A percentile compares a stretch with the other conserved stretches of the same genome.
These are phyloP conservation scores for Sciurus vulgaris DNA, from an alignment of 2,797 vertebrate species.

Conservation along the genomic window DNA sequence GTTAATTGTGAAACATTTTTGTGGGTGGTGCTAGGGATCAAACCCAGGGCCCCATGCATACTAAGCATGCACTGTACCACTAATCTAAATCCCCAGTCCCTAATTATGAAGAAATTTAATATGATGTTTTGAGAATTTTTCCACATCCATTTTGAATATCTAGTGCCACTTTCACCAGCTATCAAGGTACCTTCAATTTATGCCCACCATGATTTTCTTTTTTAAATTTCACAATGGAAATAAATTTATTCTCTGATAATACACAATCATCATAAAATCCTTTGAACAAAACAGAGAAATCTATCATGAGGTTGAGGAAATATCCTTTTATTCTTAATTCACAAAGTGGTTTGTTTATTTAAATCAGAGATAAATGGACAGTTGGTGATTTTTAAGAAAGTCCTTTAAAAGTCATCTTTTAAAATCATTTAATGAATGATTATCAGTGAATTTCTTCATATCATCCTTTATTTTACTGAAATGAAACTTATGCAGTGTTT, in stretches of 20 bases:
- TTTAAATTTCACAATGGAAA: conserved; percentile 40
- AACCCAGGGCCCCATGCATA: too few relatives aligned
- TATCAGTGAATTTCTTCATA: conserved; percentile 26
- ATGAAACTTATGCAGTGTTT: background rate
- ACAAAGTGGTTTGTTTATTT: conserved; percentile 24
- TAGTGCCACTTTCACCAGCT: background rate
- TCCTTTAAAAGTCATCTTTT: background rate
- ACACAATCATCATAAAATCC: background rate
- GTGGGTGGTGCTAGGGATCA: too few relatives aligned
- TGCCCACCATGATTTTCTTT: background rate
- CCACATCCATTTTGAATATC: conserved; percentile 7
- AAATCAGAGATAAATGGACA: background rate
- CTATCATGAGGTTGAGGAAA: background rate
- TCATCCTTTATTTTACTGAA: conserved; percentile 38
- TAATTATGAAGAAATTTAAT: background rate
- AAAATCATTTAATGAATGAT: background rate
- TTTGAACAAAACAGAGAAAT: conserved; percentile 20
- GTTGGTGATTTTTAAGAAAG: conserved; percentile 43
- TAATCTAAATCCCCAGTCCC: too few relatives aligned
- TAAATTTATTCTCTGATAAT: conserved; percentile 40
- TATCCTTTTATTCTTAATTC: conserved; percentile 33
- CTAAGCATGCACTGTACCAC: too few relatives aligned
- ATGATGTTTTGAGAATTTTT: background rate
- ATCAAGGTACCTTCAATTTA: background rate
- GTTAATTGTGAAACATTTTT: background rate